Base-by-base conservation (phyloP, 2,888 invertebrate species). In the Harmothoe impar region DNA sequence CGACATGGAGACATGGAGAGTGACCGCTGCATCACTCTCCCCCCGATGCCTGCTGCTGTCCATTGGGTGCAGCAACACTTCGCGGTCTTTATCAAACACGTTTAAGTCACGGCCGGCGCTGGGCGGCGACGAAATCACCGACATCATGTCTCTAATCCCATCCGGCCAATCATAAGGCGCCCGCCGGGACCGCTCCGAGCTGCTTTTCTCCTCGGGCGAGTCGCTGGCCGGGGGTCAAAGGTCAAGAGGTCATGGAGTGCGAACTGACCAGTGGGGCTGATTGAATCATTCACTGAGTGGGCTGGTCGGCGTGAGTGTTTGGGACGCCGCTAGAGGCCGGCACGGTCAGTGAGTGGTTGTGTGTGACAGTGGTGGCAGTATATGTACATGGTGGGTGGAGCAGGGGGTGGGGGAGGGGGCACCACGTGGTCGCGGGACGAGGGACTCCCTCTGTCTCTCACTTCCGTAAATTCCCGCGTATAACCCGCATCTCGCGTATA, bases 231-330 rank as follows among this genome's bases (percentile, higher is more conserved):
- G 31, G 31, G 86, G 86, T 86, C 86, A 86, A 56, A 54, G 86
- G 86, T 86, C 54, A 86, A 86, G 86, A n/a, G 86, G 86, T 86
- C 86, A 86, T n/a, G 7, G 56, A 86, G 86, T 86, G 86, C 86
- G 86, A 86, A 86, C 86, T 86, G 86, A 86, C 86, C 86, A 54
- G 54, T 56, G 86, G 29, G 54, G 25, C 29, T 86, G 86, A 86
- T 86, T 86, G 86, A 86, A 86, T 86, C 86, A 54, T 86, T 31
- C 86, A 86, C 54, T 31, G 86, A 56, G 52, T 54, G 56, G 54
- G 29, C 31, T 25, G 54, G 86, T 52, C 86, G 29, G 86, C 29
- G 25, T 52, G 86, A 17, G 86, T 33, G 12, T 17, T 52, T 31
- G 3, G 84, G 35, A 23, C n/a, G n/a, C n/a, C n/a, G 84, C 35